Percentiles rank a stretch among this genome's conserved stretches.
phyloP scores from a whole-genome alignment of 2,888 invertebrate species.

The Lycocerus yunnanus region DNA sequence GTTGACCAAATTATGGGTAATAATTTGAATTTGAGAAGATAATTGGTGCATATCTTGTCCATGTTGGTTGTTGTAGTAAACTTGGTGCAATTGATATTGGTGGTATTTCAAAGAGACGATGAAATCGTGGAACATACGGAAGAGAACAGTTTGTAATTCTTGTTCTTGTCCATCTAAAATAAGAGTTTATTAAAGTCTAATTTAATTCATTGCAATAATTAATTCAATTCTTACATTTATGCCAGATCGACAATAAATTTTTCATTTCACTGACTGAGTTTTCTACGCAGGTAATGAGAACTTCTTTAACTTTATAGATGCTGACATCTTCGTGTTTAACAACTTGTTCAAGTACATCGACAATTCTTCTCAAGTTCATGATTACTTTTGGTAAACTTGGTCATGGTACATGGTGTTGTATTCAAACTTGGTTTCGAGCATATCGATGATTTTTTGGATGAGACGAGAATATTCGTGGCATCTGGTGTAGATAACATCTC shows the following conservation, averaged over 20 bases:
- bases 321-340: neutral
- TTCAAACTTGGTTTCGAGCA: neutral
- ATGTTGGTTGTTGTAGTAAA: slow-evolving; percentile 7
- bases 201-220: neutral
- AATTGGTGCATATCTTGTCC: slow-evolving; percentile 4
- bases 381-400: neutral
- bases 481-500: neutral
- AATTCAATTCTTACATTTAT: neutral
- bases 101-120: slow-evolving; percentile 8
- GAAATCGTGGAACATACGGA: slow-evolving; percentile 10
- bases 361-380: slow-evolving; percentile 4
- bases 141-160: neutral
- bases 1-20: slow-evolving; percentile 13
- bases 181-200: neutral
- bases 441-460: neutral
- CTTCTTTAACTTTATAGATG: neutral
- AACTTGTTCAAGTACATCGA: neutral
- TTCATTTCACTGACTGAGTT: slow-evolving; percentile 11
- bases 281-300: neutral
- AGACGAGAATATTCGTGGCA: neutral
- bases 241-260: neutral
- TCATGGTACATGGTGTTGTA: neutral
- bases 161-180: neutral
- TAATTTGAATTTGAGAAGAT: slow-evolving; percentile 11
- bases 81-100: slow-evolving; percentile 12